Conservation (phyloP, 2,113 vertebrate species). For the Caretta caretta region DNA sequence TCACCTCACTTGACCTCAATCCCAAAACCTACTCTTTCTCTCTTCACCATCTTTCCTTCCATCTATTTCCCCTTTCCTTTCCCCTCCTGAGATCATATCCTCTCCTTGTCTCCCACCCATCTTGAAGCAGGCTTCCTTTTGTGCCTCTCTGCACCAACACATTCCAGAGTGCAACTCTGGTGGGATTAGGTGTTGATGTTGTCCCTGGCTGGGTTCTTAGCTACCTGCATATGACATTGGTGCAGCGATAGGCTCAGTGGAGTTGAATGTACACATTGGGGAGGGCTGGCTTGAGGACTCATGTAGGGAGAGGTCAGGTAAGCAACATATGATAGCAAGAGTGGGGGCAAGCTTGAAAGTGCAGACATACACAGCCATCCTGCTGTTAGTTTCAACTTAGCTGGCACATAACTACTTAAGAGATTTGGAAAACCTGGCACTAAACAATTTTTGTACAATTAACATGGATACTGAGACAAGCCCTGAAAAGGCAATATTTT, state of each 20-base stretch:
- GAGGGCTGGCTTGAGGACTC: neutral
- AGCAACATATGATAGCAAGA: neutral
- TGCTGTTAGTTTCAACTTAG: neutral
- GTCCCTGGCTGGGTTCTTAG: neutral
- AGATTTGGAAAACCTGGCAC: neutral
- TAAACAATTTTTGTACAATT: neutral
- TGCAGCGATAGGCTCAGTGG: neutral
- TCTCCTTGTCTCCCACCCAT: neutral
- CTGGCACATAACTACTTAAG: neutral
- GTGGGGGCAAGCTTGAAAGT: neutral
- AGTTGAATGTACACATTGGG: neutral
- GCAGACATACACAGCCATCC: neutral
- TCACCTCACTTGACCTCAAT: neutral
- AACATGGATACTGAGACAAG: neutral
- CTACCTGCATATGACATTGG: neutral
- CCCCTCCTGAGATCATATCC: neutral
- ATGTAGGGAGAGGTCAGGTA: neutral
- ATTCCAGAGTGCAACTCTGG: neutral
- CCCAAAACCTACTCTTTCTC: neutral
- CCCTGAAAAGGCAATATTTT: neutral
- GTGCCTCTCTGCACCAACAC: neutral
- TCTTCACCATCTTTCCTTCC: neutral
- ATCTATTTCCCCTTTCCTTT: neutral
- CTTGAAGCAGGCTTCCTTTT: rapidly evolving
- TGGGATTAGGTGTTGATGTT: neutral